Percentiles rank a stretch among this genome's conserved stretches.
These are phyloP conservation scores for Salvelinus alpinus DNA, from an alignment of 2,113 vertebrate species.

Conservation along the genomic window DNA sequence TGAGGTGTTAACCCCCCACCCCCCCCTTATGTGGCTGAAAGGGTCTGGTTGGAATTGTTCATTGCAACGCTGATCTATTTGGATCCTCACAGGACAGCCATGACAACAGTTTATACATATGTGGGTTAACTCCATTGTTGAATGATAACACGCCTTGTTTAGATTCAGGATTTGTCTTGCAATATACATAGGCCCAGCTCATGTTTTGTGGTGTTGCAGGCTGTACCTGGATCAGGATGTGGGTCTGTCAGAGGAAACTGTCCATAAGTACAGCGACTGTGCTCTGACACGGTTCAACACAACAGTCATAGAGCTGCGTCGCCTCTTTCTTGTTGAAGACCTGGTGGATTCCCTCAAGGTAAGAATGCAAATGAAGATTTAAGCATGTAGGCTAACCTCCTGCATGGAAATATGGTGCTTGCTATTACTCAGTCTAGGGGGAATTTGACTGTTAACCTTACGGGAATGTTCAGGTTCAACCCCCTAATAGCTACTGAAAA, in stretches of 20 bases:
- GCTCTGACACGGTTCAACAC: conserved; percentile 84
- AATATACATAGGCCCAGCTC: not conserved
- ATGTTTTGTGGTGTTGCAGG: conserved; percentile 62
- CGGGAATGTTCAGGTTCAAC: not conserved
- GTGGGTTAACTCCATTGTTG: too few species aligned
- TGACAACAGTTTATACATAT: too few species aligned
- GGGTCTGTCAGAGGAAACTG: conserved; percentile 83
- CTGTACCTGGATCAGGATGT: conserved; percentile 87
- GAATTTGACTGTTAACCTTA: too few species aligned
- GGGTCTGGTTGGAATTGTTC: too few species aligned
- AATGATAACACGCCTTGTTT: too few species aligned
- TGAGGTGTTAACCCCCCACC: too few species aligned
- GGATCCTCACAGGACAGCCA: too few species aligned
- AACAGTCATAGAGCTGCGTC: conserved; percentile 82
- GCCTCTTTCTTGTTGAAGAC: conserved; percentile 94
- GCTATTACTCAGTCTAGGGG: too few species aligned
- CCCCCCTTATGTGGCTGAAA: too few species aligned
- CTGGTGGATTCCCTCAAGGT: conserved; percentile 98
- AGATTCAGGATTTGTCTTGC: not conserved
- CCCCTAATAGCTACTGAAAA: not conserved
- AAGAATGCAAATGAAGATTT: conserved; percentile 28
- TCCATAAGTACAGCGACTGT: conserved; percentile 89
- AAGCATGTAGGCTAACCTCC: too few species aligned
- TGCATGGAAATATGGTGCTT: too few species aligned
- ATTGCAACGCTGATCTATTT: too few species aligned